A percentile compares a stretch with the other conserved stretches of the same genome.
Conservation (phyloP, 2,888 invertebrate species). For the Phymatocera aterrima region DNA sequence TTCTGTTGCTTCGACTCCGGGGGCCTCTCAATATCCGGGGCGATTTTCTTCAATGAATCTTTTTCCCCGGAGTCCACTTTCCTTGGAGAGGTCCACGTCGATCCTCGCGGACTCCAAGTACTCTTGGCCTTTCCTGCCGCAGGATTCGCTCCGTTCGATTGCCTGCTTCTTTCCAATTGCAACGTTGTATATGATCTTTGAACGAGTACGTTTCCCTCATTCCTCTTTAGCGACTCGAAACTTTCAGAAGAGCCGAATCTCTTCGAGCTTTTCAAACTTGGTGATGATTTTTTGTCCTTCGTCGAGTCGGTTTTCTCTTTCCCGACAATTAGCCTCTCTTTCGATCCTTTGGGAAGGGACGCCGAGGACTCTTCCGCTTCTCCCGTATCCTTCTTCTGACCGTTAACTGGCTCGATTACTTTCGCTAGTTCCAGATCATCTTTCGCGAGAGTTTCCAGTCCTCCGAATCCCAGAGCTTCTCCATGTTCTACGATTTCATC, state of each 20-base stretch:
- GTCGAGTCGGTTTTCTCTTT: neutral
- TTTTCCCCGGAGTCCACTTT: conserved; percentile 12
- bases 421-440: neutral
- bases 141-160: neutral
- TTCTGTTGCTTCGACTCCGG: conserved; percentile 35
- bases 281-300: conserved; percentile 37
- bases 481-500: conserved; percentile 51
- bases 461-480: neutral
- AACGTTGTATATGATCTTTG: conserved; percentile 61
- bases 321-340: neutral
- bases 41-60: neutral
- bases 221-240: conserved; percentile 51
- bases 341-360: neutral
- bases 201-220: conserved; percentile 47
- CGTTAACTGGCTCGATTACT: neutral
- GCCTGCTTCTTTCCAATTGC: conserved; percentile 48
- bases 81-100: neutral
- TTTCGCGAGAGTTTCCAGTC: neutral
- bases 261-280: conserved; percentile 56
- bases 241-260: conserved; percentile 64
- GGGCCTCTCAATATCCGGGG: neutral
- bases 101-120: conserved; percentile 24
- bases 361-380: neutral
- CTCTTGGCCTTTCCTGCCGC: conserved; percentile 1
- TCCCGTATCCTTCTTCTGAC: conserved; percentile 18